These are phyloP conservation scores for Brachylomia viminalis DNA, from an alignment of 2,888 invertebrate genomes.

Conservation along the genomic window DNA sequence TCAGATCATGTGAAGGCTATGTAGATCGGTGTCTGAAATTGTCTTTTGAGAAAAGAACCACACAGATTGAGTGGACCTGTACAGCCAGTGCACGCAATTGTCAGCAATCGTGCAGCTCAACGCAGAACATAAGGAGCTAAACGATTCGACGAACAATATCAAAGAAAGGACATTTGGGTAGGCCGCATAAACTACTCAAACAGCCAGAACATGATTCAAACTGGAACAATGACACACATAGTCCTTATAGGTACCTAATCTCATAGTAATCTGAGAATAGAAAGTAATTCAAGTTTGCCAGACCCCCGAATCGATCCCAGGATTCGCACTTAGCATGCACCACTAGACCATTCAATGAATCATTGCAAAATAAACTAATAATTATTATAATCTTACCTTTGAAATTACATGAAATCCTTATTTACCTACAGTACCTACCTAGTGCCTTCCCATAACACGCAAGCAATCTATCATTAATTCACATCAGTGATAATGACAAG, in stretches of 20 bases:
- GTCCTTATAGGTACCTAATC: not conserved
- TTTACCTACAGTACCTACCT: not conserved
- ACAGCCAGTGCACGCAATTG: too few species aligned
- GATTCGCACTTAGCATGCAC: not conserved
- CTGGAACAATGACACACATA: too few species aligned
- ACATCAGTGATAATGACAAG: conserved; percentile 28
- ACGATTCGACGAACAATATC: too few species aligned
- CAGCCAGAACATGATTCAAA: too few species aligned
- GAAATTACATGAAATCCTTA: not conserved
- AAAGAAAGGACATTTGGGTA: too few species aligned
- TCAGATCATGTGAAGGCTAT: too few species aligned
- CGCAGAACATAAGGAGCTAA: too few species aligned
- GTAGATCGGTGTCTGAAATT: too few species aligned
- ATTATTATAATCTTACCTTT: not conserved
- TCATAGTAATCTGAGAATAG: not conserved
- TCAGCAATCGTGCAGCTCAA: too few species aligned
- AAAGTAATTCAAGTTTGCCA: not conserved
- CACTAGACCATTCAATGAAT: not conserved
- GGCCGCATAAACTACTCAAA: too few species aligned
- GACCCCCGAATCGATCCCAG: not conserved
- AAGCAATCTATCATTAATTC: conserved; percentile 44
- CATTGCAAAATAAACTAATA: not conserved
- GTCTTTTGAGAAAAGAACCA: too few species aligned
- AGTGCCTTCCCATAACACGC: conserved; percentile 27
- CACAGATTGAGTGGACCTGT: too few species aligned